Percentiles rank a stretch among this genome's conserved stretches.
phyloP scores from a whole-genome alignment of 1,140 invertebrate genomes.

The Drosophila rufa region DNA sequence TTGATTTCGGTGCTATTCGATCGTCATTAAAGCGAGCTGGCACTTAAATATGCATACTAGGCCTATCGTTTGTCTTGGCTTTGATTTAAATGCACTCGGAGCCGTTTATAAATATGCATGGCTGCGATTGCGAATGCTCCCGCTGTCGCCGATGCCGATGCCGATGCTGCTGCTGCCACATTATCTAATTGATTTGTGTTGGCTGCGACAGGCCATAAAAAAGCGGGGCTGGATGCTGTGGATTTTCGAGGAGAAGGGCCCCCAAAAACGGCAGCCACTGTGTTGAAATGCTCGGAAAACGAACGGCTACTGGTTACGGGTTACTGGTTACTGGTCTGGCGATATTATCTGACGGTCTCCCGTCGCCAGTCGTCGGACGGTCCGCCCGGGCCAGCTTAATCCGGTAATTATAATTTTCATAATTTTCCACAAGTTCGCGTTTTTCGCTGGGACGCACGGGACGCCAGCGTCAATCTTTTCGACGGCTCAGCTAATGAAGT shows the following conservation, averaged over 20 bases:
- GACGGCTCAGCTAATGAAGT: conserved; percentile 60
- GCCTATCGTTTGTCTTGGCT: conserved; percentile 65
- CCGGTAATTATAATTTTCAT: conserved; percentile 79
- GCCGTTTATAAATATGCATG: conserved; percentile 79
- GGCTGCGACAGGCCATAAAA: conserved; percentile 59
- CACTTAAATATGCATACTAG: conserved; percentile 73
- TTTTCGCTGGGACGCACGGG: conserved; percentile 30
- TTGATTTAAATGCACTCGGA: conserved; percentile 77
- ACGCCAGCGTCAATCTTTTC: conserved; percentile 47
- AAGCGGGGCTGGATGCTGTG: conserved; percentile 30
- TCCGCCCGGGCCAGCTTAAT: conserved; percentile 44
- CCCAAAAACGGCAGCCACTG: conserved; percentile 48
- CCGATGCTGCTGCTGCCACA: conserved; percentile 35
- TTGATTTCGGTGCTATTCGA: conserved; percentile 64
- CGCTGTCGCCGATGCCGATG: background rate
- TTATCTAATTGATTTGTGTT: conserved; percentile 71
- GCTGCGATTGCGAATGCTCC: conserved; percentile 44
- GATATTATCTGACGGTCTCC: conserved; percentile 33
- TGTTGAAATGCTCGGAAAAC: conserved; percentile 56
- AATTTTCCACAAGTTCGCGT: conserved; percentile 60
- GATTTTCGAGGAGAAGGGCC: conserved; percentile 4
- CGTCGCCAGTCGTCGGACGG: conserved; percentile 12
- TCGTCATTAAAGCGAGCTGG: conserved; percentile 63
- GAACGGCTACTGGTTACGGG: conserved; percentile 61
- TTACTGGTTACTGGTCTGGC: conserved; percentile 12